Conservation (phyloP, 2,797 vertebrate species). For the Echiichthys vipera region DNA sequence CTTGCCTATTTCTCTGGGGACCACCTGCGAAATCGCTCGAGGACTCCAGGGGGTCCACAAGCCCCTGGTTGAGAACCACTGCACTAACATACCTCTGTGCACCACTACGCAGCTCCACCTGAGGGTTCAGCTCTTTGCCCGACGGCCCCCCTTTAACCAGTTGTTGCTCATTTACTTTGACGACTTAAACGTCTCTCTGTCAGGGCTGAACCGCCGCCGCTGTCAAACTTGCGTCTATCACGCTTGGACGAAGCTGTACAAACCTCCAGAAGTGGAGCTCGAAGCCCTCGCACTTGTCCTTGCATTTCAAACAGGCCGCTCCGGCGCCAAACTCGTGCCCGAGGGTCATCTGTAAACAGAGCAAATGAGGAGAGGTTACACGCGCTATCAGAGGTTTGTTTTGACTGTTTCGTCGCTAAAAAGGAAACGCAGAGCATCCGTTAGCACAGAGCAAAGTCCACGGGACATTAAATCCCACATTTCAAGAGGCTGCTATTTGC, state of each 20-base stretch:
- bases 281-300: constrained; percentile 97
- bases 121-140: not conserved
- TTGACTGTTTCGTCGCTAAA: fast-evolving
- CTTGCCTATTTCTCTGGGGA: too few species aligned
- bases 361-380: not conserved
- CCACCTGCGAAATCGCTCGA: too few species aligned
- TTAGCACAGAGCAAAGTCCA: not conserved
- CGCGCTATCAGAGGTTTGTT: not conserved
- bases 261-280: constrained; percentile 99
- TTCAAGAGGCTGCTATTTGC: not conserved
- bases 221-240: not conserved
- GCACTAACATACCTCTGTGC: too few species aligned
- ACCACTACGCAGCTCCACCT: not conserved
- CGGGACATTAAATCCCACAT: too few species aligned
- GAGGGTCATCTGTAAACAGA: constrained; percentile 90
- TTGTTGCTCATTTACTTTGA: not conserved
- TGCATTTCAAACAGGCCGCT: constrained; percentile 95
- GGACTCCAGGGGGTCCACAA: too few species aligned
- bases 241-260: constrained; percentile 51
- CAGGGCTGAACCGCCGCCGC: too few species aligned
- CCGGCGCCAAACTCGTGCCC: constrained; percentile 97
- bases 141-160: not conserved
- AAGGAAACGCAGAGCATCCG: not conserved
- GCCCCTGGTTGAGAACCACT: too few species aligned
- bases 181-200: not conserved